Conservation (phyloP, 1,140 invertebrate species). For the Prorops nasuta region DNA sequence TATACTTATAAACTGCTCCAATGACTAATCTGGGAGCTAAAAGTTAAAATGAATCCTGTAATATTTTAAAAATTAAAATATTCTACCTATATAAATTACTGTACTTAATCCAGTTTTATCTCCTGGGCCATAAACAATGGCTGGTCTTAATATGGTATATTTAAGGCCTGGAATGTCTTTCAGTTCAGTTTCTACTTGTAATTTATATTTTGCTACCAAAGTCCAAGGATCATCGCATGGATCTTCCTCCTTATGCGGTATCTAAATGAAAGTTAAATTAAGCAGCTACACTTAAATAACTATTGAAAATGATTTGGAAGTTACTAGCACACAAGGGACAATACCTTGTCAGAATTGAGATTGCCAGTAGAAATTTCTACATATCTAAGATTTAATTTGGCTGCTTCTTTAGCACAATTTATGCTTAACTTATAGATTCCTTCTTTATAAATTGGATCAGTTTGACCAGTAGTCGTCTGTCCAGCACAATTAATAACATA, state of each 20-base stretch:
- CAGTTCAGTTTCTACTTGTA: constrained; percentile 78
- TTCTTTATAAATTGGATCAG: constrained; percentile 85
- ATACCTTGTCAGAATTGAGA: constrained; percentile 77
- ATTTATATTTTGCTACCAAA: constrained; percentile 77
- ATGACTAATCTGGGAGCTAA: constrained; percentile 80
- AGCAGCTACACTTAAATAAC: neutral
- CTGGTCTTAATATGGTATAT: constrained; percentile 79
- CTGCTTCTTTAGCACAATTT: constrained; percentile 79
- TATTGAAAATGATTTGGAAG: neutral
- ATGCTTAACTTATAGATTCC: constrained; percentile 81
- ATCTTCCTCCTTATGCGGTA: constrained; percentile 73
- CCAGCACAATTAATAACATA: constrained; percentile 87
- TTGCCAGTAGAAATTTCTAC: constrained; percentile 85
- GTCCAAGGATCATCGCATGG: constrained; percentile 81
- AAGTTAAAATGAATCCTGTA: constrained; percentile 26
- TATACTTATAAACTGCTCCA: constrained; percentile 83
- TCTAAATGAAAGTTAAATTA: constrained; percentile 48
- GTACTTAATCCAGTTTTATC: constrained; percentile 81
- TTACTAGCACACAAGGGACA: neutral
- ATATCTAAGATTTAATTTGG: constrained; percentile 67
- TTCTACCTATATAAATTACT: constrained; percentile 15
- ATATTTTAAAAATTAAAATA: constrained; percentile 1
- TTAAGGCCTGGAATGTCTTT: constrained; percentile 67
- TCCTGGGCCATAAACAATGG: constrained; percentile 82
- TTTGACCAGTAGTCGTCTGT: constrained; percentile 85